Percentiles rank a stretch among this genome's conserved stretches.
These are phyloP conservation scores for Selenia dentaria DNA, from an alignment of 2,888 invertebrate genomes.

Conservation along the genomic window DNA sequence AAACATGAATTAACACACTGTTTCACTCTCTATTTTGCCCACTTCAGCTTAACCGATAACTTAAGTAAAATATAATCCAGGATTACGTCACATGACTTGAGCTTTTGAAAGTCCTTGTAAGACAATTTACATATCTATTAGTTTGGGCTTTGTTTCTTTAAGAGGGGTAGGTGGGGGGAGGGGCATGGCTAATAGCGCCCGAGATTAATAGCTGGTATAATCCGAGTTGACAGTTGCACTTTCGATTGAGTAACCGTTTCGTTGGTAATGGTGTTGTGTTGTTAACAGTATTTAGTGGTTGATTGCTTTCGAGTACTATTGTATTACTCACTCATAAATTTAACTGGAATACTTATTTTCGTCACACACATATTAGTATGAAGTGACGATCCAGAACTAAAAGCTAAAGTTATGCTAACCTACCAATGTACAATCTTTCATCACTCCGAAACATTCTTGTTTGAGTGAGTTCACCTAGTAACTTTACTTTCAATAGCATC, in stretches of 20 bases:
- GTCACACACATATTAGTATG: no score
- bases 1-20: no score
- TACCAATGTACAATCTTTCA: no score
- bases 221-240: conserved; percentile 31
- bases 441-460: no score
- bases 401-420: no score
- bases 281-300: conserved; percentile 12
- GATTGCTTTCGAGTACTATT: conserved; percentile 5
- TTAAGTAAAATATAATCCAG: conserved; percentile 23
- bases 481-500: no score
- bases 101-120: conserved; percentile 38
- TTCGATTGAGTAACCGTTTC: conserved; percentile 19
- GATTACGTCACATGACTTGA: conserved; percentile 24
- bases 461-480: no score
- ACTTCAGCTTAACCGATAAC: background rate
- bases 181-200: conserved; percentile 30
- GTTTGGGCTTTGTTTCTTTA: conserved; percentile 25
- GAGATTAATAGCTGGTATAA: conserved; percentile 40
- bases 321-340: background rate
- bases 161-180: conserved; percentile 8
- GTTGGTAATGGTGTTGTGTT: conserved; percentile 13
- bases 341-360: no score
- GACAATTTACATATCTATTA: conserved; percentile 46
- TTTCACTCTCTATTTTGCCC: no score
- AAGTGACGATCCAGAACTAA: no score